phyloP scores from a whole-genome alignment of 1,140 invertebrate species.

The Cherax quadricarinatus region DNA sequence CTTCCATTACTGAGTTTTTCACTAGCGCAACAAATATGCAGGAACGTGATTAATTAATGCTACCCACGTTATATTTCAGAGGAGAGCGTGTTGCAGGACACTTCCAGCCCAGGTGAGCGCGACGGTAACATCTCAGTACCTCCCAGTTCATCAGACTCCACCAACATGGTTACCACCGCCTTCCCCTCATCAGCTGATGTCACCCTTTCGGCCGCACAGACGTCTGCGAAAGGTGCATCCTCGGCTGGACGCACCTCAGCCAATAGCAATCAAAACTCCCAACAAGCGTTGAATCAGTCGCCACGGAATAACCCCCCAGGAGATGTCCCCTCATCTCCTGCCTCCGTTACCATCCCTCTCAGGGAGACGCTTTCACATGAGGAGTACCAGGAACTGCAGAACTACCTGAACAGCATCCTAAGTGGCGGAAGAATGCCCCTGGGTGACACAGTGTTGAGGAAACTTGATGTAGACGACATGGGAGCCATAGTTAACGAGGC shows the following conservation, averaged over 20 bases:
- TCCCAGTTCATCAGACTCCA: neutral
- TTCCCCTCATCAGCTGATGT: neutral
- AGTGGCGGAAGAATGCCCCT: neutral
- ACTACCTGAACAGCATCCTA: conserved; percentile 34
- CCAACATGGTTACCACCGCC: neutral
- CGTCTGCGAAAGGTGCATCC: neutral
- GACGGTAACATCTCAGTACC: neutral
- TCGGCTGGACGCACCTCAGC: neutral
- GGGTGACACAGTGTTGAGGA: neutral
- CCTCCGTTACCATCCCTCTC: conserved; percentile 23
- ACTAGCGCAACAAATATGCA: too few species aligned
- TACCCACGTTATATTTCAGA: neutral
- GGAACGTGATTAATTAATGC: neutral
- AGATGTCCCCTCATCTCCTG: neutral
- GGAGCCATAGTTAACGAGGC: neutral
- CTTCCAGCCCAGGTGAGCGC: neutral
- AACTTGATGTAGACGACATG: conserved; percentile 1
- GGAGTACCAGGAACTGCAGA: conserved; percentile 4
- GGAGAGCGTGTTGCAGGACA: neutral
- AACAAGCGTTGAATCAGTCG: neutral
- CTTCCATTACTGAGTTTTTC: too few species aligned
- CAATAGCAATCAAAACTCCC: neutral
- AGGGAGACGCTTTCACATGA: conserved; percentile 19
- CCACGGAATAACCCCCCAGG: neutral
- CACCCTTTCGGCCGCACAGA: neutral